A percentile compares a stretch with the other conserved stretches of the same genome.
Evolutionary conservation across 2,888 invertebrate genomes (phyloP).

Genomic region (Pollenia griseotomentosa): DNA sequence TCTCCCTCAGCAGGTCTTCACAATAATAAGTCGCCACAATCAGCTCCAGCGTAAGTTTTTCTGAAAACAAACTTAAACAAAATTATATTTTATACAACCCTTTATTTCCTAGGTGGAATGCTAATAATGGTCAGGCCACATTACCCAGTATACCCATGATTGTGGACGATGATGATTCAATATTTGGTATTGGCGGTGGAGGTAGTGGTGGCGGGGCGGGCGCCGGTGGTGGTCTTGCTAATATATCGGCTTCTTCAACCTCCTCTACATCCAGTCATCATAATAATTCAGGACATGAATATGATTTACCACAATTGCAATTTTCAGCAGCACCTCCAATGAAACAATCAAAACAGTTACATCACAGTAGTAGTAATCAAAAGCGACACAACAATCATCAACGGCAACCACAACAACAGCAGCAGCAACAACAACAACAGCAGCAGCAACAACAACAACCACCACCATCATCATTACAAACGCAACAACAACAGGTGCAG

Average conservation of each 20-base stretch:
- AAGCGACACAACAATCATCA: slow-evolving; percentile 77
- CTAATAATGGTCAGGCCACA: slow-evolving; percentile 88
- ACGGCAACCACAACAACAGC: slow-evolving; percentile 77
- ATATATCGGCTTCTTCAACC: slow-evolving; percentile 76
- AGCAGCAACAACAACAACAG: slow-evolving; percentile 76
- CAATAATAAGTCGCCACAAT: slow-evolving; percentile 83
- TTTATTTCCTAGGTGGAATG: slow-evolving; percentile 85
- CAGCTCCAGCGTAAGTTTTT: slow-evolving; percentile 83
- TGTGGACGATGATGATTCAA: slow-evolving; percentile 87
- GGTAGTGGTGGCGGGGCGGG: slow-evolving; percentile 76
- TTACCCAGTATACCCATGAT: slow-evolving; percentile 91
- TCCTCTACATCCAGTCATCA: slow-evolving; percentile 77
- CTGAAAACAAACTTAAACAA: slow-evolving; percentile 45
- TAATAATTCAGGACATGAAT: slow-evolving; percentile 76
- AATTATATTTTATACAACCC: not conserved
- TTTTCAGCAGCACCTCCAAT: slow-evolving; percentile 75
- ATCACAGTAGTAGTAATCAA: slow-evolving; percentile 76
- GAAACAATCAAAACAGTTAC: slow-evolving; percentile 78
- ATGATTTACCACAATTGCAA: slow-evolving; percentile 75
- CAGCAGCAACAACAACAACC: slow-evolving; percentile 75
- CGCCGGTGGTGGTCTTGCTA: slow-evolving; percentile 74
- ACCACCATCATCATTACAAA: slow-evolving; percentile 72
- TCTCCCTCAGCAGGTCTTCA: slow-evolving; percentile 84
- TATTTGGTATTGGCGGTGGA: slow-evolving; percentile 76
- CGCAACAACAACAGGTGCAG: slow-evolving; percentile 74